A percentile compares a stretch with the other conserved stretches of the same genome.
Evolutionary conservation across 2,888 invertebrate species (phyloP).

Genomic region (Artemia sinica): DNA sequence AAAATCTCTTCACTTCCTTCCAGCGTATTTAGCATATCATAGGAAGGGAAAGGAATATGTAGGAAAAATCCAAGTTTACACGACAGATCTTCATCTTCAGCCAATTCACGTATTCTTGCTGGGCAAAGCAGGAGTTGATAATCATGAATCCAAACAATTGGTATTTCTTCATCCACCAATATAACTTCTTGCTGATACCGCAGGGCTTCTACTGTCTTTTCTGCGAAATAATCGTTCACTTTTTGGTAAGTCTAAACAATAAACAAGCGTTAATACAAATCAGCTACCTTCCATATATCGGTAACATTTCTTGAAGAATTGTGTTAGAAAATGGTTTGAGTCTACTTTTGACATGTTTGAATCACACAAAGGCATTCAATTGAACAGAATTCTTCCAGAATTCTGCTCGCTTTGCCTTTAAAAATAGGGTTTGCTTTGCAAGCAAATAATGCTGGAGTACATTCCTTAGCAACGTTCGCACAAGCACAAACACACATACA

Average conservation of each 20-base stretch:
- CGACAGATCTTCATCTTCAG: constrained; percentile 31
- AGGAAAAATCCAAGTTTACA: constrained; percentile 37
- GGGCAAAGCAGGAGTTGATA: constrained; percentile 38
- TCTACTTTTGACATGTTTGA: neutral
- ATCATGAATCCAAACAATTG: constrained; percentile 39
- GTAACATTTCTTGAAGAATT: neutral
- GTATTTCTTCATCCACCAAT: constrained; percentile 28
- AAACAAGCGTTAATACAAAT: no score
- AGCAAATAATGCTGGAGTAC: no score
- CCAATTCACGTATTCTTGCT: constrained; percentile 34
- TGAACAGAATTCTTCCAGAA: no score
- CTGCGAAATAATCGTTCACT: constrained; percentile 33
- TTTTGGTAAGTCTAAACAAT: constrained; percentile 29
- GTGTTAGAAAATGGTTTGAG: neutral
- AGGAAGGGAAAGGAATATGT: constrained; percentile 39
- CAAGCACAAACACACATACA: no score
- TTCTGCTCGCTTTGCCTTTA: no score
- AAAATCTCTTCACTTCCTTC: constrained; percentile 36
- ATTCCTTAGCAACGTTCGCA: no score
- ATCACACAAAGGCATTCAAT: neutral
- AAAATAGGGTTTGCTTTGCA: no score
- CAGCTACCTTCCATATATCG: constrained; percentile 15
- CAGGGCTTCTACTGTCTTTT: constrained; percentile 30
- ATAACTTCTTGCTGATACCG: constrained; percentile 29
- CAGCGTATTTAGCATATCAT: constrained; percentile 35